Evolutionary conservation across 2,113 vertebrate species (phyloP).

Genomic region (Ptyas mucosa): DNA sequence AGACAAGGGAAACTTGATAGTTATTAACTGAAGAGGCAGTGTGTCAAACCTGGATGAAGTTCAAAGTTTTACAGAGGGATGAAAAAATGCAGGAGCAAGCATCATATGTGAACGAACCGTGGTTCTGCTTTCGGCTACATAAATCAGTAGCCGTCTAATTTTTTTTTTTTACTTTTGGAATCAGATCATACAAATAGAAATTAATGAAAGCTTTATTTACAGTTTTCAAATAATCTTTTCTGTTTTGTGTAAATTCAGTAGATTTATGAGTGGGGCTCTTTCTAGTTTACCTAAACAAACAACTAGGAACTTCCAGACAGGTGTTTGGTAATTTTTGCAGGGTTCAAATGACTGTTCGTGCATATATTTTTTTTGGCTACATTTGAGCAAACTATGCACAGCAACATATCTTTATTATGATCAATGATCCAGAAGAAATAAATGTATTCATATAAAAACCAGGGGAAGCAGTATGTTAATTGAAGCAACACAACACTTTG

Average conservation of each 20-base stretch:
- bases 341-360: constrained; percentile 70
- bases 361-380: background rate
- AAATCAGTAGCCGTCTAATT: constrained; percentile 69
- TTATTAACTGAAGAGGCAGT: constrained; percentile 83
- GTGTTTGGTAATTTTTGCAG: constrained; percentile 65
- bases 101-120: constrained; percentile 67
- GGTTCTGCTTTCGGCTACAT: constrained; percentile 75
- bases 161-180: constrained; percentile 70
- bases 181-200: constrained; percentile 75
- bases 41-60: constrained; percentile 82
- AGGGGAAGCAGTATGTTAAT: background rate
- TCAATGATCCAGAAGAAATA: background rate
- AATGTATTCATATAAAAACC: background rate
- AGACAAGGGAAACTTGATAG: constrained; percentile 85
- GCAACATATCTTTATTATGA: background rate
- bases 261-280: constrained; percentile 15
- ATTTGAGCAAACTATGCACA: background rate
- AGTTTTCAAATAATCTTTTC: constrained; percentile 59
- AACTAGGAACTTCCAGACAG: constrained; percentile 56
- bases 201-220: constrained; percentile 72
- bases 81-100: constrained; percentile 72
- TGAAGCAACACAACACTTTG: background rate
- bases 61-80: constrained; percentile 80
- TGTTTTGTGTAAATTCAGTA: constrained; percentile 61
- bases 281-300: constrained; percentile 42